Evolutionary conservation across 2,888 invertebrate genomes (phyloP), one percentile per base, ranked within the genome.

Genomic region (Liodrosophila aerea): DNA sequence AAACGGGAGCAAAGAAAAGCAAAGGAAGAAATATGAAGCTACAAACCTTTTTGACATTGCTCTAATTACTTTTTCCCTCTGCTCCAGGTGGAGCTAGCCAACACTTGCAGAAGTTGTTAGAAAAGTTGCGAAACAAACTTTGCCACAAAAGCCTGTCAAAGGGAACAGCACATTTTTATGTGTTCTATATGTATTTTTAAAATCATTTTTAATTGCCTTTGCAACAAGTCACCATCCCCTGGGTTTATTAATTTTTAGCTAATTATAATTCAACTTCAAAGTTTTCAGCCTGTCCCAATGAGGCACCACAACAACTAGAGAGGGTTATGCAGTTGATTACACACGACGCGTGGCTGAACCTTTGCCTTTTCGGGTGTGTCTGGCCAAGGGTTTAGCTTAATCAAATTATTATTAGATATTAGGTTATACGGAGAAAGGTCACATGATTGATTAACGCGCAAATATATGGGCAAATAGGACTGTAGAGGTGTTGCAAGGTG

Each of bases 181-280:
- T n/a, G n/a, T n/a, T n/a, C n/a, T n/a, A n/a, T n/a, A 22, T 22
- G 2, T 22, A 22, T 22, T 22, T 22, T 22, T 22, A n/a, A n/a
- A n/a, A n/a, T 22, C 2, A 4, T 22, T 22, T 22, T 22, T 22
- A 22, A 22, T 22, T 22, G 22, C 22, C 22, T 22, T 22, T 22
- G 46, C 51, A 51, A 52, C 22, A 39, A 62, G 57, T 36, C 36
- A 51, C 50, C 15, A 47, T 27, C 22, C 13, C 18, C 2, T 12
- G 34, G 44, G 36, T 33, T 65, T 65, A 73, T 73, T 51, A 64
- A 76, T 64, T 66, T 57, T 46, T n/a, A 15, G 39, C 63, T 80
- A 66, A 83, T 80, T 80, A 56, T 41, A 36, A 51, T 59, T 45
- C 9, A 45, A 56, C 60, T 53, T 72, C 61, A 64, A 67, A 61